Evolutionary conservation across 2,113 vertebrate genomes (phyloP), one percentile per base, ranked within the genome.

Genomic region (Urocitellus parryii): DNA sequence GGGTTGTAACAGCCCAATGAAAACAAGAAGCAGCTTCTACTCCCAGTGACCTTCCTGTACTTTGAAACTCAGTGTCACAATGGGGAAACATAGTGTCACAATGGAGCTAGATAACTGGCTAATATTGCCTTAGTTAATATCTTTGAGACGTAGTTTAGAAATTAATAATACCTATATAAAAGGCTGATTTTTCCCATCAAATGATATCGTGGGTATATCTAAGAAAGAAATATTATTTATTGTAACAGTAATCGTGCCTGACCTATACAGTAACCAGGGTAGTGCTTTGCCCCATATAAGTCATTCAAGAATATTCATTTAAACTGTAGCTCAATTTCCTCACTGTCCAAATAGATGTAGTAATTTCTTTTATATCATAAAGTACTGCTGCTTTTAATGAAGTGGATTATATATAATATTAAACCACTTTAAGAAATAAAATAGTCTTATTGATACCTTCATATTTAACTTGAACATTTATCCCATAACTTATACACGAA

Each of bases 351-450:
- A 88, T 48, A 1, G 8, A 90, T 39, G 5, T 77, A 56, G 67
- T 58, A 68, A 82, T 91, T 51, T 68, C 8, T 48, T 81, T 5
- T 32, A 14, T 74, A 42, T 83, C 25, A 56, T 22, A 16, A 4
- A 89, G 34, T 93, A 65, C 6, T 58, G 4, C 27, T 63, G 25
- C 27, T 92, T 95, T 58, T 80, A 70, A 18, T 79, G n/a, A 89
- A 95, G 39, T 83, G 10, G 4, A 16, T 84, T 73, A 77, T 88
- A 74, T 37, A 72, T 37, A n/a, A 65, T 27, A 63, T 11, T 24
- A 95, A 95, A 74, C 6, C 1, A 87, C 34, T 90, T 88, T 83
- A 58, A 94, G 67, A 95, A 70, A 67, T 73, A 27, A 90, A 95
- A 37, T 61, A 17, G 29, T 88, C 79, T 68, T 81, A 72, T 34